Evolutionary conservation across 2,888 invertebrate genomes (phyloP).

Genomic region (Rotaria sp.): DNA sequence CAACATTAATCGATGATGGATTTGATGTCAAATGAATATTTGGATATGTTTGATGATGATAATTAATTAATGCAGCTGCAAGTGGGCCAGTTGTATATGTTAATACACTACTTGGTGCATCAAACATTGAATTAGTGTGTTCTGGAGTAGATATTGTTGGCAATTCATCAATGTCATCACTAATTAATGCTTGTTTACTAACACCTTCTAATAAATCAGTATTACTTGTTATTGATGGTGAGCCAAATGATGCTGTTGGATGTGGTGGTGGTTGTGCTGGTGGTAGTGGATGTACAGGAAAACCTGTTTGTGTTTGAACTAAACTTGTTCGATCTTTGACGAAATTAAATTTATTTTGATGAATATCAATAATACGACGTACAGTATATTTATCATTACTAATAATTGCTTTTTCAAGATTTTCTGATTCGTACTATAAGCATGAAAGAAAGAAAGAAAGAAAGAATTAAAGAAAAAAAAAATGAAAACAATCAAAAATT

Average conservation of each 20-base stretch:
- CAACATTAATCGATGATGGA: not conserved
- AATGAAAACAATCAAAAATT: no score
- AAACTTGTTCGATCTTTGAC: conserved; percentile 16
- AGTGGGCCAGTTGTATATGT: not conserved
- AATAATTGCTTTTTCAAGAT: conserved; percentile 58
- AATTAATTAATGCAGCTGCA: not conserved
- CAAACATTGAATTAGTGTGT: not conserved
- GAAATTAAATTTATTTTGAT: conserved; percentile 30
- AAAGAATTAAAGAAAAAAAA: no score
- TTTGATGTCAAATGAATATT: not conserved
- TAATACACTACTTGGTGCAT: not conserved
- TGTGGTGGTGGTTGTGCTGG: not conserved
- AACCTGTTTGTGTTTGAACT: not conserved
- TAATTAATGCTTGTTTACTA: conserved; percentile 16
- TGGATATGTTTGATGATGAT: not conserved
- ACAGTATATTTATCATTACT: conserved; percentile 55
- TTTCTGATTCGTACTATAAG: conserved; percentile 54
- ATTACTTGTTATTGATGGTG: conserved; percentile 16
- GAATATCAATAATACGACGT: conserved; percentile 37
- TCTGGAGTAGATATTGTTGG: not conserved
- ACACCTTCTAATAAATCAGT: conserved; percentile 19
- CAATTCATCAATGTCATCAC: not conserved
- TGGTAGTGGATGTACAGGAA: not conserved
- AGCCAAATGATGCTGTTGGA: not conserved
- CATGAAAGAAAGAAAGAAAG: no score